phyloP scores from a whole-genome alignment of 2,113 vertebrate genomes.

The Emberiza fucata region DNA sequence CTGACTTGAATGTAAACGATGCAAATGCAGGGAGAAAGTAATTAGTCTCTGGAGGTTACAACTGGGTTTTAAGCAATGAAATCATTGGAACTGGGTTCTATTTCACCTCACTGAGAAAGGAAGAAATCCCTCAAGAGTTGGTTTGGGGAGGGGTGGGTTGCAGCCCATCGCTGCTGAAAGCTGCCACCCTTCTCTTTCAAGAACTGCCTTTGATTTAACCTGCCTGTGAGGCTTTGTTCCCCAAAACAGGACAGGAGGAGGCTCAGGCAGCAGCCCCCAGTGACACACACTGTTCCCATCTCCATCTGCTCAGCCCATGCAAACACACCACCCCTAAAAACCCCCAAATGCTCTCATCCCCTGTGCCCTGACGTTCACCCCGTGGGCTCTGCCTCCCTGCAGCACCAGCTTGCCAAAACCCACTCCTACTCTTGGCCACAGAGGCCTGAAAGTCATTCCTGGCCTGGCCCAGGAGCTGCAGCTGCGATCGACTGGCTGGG shows the following conservation, averaged over 20 bases:
- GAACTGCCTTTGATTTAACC: background rate
- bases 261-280: background rate
- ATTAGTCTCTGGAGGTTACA: constrained; percentile 44
- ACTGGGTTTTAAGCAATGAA: background rate
- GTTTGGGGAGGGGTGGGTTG: background rate
- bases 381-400: background rate
- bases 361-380: background rate
- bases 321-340: background rate
- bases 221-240: background rate
- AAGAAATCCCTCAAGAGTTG: background rate
- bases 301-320: background rate
- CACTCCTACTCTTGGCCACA: background rate
- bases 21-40: constrained; percentile 21
- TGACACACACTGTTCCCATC: background rate
- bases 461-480: background rate
- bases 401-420: background rate
- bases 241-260: background rate
- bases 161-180: background rate
- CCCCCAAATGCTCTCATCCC: background rate
- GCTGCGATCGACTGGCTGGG: background rate
- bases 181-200: background rate
- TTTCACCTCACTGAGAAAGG: background rate
- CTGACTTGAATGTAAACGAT: background rate
- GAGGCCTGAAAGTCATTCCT: background rate
- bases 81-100: background rate